phyloP scores from a whole-genome alignment of 2,113 vertebrate genomes.

The Phoenicopterus ruber region DNA sequence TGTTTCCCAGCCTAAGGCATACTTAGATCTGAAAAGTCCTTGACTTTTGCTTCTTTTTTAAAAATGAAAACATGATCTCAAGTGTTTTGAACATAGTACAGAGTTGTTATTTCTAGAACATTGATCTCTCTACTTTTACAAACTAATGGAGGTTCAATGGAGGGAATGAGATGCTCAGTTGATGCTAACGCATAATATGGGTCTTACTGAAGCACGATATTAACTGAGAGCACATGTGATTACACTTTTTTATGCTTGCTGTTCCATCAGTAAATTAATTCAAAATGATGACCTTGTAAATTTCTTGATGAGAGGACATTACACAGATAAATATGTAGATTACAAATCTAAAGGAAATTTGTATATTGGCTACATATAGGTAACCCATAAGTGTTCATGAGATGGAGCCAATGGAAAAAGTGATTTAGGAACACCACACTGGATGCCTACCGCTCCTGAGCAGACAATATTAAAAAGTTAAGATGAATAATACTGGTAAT shows the following conservation, averaged over 20 bases:
- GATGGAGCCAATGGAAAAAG: neutral
- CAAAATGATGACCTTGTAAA: neutral
- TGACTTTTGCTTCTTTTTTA: neutral
- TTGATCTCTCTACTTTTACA: neutral
- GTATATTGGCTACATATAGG: neutral
- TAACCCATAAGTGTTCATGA: neutral
- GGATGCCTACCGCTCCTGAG: neutral
- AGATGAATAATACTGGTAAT: conserved; percentile 7
- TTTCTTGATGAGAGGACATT: neutral
- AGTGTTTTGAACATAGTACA: neutral
- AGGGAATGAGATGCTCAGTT: neutral
- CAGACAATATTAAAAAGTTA: neutral
- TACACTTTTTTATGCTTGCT: neutral
- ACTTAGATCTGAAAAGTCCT: neutral
- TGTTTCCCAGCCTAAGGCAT: neutral
- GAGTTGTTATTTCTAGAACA: neutral
- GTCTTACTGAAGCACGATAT: neutral
- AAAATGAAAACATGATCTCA: neutral
- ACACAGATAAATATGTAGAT: neutral
- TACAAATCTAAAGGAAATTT: neutral
- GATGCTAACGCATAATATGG: neutral
- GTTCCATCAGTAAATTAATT: neutral
- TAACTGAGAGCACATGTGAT: neutral
- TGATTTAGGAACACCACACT: neutral
- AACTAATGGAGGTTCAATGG: neutral